Evolutionary conservation across 2,113 vertebrate genomes (phyloP).

Genomic region (Pangasianodon hypophthalmus): DNA sequence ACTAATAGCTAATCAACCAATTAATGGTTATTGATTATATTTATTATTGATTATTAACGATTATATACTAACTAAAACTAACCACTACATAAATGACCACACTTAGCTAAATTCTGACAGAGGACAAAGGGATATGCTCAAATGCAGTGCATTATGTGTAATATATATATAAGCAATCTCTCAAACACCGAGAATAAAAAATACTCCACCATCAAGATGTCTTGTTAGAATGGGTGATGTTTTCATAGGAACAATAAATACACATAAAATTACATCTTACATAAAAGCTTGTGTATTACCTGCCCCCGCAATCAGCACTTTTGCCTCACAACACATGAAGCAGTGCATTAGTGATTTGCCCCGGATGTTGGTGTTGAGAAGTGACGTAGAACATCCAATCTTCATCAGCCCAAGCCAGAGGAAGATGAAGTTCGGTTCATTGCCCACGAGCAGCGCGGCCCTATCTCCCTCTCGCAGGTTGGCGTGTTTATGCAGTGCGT

Average conservation of each 20-base stretch:
- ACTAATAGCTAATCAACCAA: background rate
- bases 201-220: background rate
- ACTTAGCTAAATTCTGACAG: background rate
- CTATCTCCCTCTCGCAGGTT: conserved; percentile 58
- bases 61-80: too few relatives aligned
- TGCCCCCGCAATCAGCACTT: conserved; percentile 62
- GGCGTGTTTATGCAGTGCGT: conserved; percentile 44
- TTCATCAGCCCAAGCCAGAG: conserved; percentile 66
- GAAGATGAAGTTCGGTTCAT: conserved; percentile 65
- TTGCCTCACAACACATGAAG: conserved; percentile 58
- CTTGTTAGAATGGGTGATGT: background rate
- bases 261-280: background rate
- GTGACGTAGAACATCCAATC: conserved; percentile 60
- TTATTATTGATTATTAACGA: too few relatives aligned
- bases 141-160: background rate
- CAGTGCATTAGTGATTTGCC: conserved; percentile 62
- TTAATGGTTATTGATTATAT: background rate
- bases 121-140: background rate
- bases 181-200: background rate
- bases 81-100: background rate
- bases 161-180: background rate
- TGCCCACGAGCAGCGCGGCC: conserved; percentile 62
- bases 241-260: background rate
- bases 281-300: conserved; percentile 48
- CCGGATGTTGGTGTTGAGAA: conserved; percentile 68